Evolutionary conservation across 2,888 invertebrate species (phyloP).

Genomic region (Rhagophthalmus giganteus): DNA sequence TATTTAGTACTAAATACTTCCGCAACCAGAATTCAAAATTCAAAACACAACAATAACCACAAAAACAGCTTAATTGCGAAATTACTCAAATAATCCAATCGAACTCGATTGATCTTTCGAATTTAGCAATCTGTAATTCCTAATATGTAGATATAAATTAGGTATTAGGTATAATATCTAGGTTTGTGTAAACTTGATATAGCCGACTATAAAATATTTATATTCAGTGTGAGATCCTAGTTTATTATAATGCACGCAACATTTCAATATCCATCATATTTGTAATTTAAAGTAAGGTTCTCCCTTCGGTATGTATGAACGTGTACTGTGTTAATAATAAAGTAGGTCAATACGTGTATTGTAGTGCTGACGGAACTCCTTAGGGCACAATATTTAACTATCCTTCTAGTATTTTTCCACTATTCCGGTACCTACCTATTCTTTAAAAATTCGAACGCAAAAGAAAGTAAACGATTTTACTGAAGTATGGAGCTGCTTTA

Average conservation of each 20-base stretch:
- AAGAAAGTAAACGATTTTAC: background rate
- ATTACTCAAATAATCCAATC: no score
- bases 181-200: no score
- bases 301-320: conserved; percentile 17
- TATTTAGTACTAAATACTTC: no score
- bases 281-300: conserved; percentile 24
- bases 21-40: no score
- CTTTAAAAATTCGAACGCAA: background rate
- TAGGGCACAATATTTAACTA: background rate
- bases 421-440: background rate
- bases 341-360: conserved; percentile 31
- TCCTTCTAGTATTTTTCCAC: background rate
- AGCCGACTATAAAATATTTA: no score
- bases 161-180: no score
- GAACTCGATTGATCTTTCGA: no score
- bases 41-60: no score
- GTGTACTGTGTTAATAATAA: conserved; percentile 32
- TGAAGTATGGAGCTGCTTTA: background rate
- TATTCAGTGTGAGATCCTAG: background rate
- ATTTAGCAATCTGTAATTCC: no score
- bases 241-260: conserved; percentile 27
- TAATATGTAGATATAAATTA: no score
- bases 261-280: conserved; percentile 32
- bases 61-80: no score
- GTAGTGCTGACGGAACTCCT: conserved; percentile 6